Base-by-base conservation (phyloP, 1,140 invertebrate species). In the Drosophila ironensis region DNA sequence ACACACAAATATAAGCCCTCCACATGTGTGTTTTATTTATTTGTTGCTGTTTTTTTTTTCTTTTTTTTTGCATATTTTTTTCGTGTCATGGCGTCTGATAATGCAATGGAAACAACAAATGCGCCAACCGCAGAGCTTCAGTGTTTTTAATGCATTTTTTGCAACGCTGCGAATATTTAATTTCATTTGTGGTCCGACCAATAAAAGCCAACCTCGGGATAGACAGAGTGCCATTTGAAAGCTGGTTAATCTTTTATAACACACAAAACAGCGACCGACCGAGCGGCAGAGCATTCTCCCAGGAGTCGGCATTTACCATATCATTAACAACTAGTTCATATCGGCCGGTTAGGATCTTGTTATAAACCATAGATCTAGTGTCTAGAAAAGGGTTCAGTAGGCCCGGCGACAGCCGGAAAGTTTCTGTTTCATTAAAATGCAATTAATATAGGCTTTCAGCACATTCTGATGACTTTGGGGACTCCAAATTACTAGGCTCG, bases 361-460 rank as follows among this genome's bases (percentile, higher is more conserved):
- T n/a, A n/a, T n/a, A n/a, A n/a, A n/a, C n/a, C 28, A 41, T 35
- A 47, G 48, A 46, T 57, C 54, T 48, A 52, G 46, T 28, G 59
- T 27, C 20, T 16, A 12, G 47, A 37, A 72, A 81, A 61, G 53
- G 73, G 78, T 46, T 72, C 16, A 12, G 9, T 14, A 1, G 28
- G 11, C 45, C 5, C 7, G 19, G 35, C 5, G 9, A 11, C 28
- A 28, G 28, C 50, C 17, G 11, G 44, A 44, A 27, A 22, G 24
- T 19, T n/a, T 40, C 12, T 38, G 67, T 73, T 86, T 84, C 78
- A 84, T 84, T 84, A 84, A 84, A 84, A 84, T 78, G 78, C 78
- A 86, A 84, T 84, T 84, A 84, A 84, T 84, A 84, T 74, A 63
- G 78, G 57, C 70, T 84, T 84, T 84, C 78, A 86, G 78, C 78